Percentiles rank a stretch among this genome's conserved stretches.
These are phyloP conservation scores for Butorides virescens DNA, from an alignment of 2,113 vertebrate species.

Conservation along the genomic window DNA sequence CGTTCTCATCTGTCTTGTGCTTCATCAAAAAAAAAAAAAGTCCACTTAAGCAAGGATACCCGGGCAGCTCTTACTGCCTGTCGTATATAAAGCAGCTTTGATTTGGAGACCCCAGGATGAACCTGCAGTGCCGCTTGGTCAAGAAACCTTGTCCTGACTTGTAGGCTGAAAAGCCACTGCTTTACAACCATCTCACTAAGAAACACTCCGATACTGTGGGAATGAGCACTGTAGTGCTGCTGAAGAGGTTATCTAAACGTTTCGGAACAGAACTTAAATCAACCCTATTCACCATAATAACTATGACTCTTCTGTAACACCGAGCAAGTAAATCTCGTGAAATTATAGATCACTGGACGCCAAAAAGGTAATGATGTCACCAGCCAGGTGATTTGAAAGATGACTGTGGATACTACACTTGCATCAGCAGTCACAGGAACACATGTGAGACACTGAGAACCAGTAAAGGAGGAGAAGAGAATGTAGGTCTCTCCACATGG, in stretches of 20 bases:
- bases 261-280: background rate
- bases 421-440: background rate
- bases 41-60: background rate
- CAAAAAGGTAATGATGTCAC: background rate
- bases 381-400: background rate
- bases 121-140: background rate
- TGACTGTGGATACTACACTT: background rate
- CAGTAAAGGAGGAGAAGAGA: background rate
- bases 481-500: background rate
- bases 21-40: background rate
- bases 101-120: background rate
- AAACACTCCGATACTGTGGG: background rate
- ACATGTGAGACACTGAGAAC: background rate
- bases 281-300: background rate
- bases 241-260: background rate
- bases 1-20: background rate
- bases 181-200: background rate
- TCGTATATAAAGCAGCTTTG: background rate
- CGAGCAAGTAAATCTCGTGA: background rate
- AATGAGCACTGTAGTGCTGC: background rate
- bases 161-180: background rate
- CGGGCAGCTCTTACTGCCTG: background rate
- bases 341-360: background rate
- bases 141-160: background rate
- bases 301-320: background rate